phyloP scores from a whole-genome alignment of 2,797 vertebrate genomes.

The Distichodus sexfasciatus region DNA sequence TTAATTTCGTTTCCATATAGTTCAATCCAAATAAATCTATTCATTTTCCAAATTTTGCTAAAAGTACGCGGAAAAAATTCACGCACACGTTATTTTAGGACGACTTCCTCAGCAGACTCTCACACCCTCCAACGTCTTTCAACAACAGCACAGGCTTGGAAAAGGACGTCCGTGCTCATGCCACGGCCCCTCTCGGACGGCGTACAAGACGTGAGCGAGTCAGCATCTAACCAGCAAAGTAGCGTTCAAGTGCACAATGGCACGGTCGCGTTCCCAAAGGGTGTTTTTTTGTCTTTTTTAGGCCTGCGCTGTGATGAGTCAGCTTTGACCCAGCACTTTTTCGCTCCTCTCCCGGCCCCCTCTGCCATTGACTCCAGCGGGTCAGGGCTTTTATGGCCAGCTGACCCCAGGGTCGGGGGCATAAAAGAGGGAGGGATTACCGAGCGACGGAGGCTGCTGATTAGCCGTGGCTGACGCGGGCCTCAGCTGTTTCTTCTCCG shows the following conservation, averaged over 20 bases:
- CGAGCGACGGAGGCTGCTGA: slow-evolving; percentile 51
- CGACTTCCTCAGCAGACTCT: too few relatives aligned
- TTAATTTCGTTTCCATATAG: background rate
- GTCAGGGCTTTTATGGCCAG: slow-evolving; percentile 61
- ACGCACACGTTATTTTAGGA: too few relatives aligned
- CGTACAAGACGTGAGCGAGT: background rate
- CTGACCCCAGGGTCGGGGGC: slow-evolving; percentile 58
- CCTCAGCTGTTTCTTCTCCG: slow-evolving; percentile 75
- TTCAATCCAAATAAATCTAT: too few relatives aligned
- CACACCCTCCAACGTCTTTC: too few relatives aligned
- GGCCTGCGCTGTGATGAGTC: slow-evolving; percentile 62
- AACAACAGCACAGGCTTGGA: too few relatives aligned
- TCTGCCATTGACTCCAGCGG: slow-evolving; percentile 62
- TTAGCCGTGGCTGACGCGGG: slow-evolving; percentile 64
- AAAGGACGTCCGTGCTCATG: background rate
- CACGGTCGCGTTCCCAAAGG: background rate
- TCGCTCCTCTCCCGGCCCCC: slow-evolving; percentile 54
- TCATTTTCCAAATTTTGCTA: too few relatives aligned
- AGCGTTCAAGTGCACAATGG: background rate
- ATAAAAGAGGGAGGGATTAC: slow-evolving; percentile 64
- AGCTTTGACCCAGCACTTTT: slow-evolving; percentile 70
- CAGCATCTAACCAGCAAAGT: background rate
- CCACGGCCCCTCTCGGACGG: background rate
- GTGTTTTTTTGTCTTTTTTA: too few relatives aligned
- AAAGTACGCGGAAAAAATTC: too few relatives aligned